Conservation (phyloP, 2,888 invertebrate genomes). For the Psylliodes chrysocephalus region DNA sequence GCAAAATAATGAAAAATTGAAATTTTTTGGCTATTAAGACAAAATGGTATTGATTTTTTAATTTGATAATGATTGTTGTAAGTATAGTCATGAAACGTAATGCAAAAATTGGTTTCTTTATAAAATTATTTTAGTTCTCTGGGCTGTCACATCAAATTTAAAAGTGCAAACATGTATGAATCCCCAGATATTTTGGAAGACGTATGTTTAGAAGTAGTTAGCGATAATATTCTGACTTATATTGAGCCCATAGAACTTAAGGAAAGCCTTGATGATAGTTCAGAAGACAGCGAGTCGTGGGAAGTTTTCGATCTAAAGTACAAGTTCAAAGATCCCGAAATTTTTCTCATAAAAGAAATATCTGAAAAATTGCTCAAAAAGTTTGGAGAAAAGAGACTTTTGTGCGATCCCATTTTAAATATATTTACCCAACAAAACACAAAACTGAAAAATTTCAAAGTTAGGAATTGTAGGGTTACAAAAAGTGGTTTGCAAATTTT, state of each 20-base stretch:
- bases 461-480: slow-evolving; percentile 70
- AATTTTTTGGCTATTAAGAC: not conserved
- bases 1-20: not conserved
- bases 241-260: slow-evolving; percentile 55
- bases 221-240: slow-evolving; percentile 69
- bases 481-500: slow-evolving; percentile 70
- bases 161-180: slow-evolving; percentile 68
- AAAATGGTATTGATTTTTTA: not conserved
- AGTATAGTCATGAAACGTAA: not conserved
- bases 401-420: slow-evolving; percentile 71
- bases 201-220: slow-evolving; percentile 72
- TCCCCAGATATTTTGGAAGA: slow-evolving; percentile 72
- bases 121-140: not conserved
- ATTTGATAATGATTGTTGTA: not conserved
- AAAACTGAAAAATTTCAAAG: slow-evolving; percentile 68
- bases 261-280: slow-evolving; percentile 42
- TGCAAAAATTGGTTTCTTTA: not conserved
- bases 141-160: not conserved
- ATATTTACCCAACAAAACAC: slow-evolving; percentile 69
- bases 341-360: slow-evolving; percentile 69
- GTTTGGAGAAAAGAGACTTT: slow-evolving; percentile 68
- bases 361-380: slow-evolving; percentile 68
- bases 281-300: slow-evolving; percentile 44
- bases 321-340: slow-evolving; percentile 67
- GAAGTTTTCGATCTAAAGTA: slow-evolving; percentile 49